Base-by-base conservation (phyloP, 64 coral and sea anemone genomes). In the Orbicella faveolata region DNA sequence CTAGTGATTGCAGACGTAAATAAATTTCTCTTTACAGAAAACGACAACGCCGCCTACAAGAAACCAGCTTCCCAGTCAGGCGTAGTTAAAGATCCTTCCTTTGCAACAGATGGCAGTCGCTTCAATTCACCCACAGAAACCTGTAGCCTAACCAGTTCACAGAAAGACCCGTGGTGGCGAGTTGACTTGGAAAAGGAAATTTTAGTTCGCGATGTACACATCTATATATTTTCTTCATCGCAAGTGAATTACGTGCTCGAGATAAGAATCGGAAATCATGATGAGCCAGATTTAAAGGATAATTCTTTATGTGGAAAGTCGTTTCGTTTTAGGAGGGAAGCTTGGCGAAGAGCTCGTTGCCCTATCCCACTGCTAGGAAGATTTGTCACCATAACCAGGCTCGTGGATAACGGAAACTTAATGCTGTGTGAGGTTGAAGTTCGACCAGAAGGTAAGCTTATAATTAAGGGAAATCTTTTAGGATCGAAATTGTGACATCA, bases 341-440 rank as follows among this genome's bases (percentile, higher is more conserved):
- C 20, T 51, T 80, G 78, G 78, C 51, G 51, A 80, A 57, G 78
- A 80, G 59, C 61, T 80, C 52, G 78, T 34, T 80, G 78, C 78
- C 78, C 78, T 25, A 5, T 33, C 7, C 78, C 78, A 2, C 78
- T 57, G 19, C 51, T 25, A 3, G 78, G 78, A 80, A 80, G 23
- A 80, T 80, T 21, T 26, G 78, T 80, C n/a, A 52, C n/a, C n/a
- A 61, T 80, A 80, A 80, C 78, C 3, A 51, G 78, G 26, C 21
- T 80, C 14, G 78, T 80, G n/a, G 78, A 59, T 59, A 57, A 80
- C 10, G 52, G 78, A 55, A 33, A 19, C n/a, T 80, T 80, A 23
- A 80, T 59, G 53, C 26, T 80, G n/a, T 80, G 78, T 30, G 78
- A 80, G 25, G 78, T 80, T 80, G 78, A 80, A 80, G 78, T 80